These are phyloP conservation scores for Suncus etruscus DNA, from an alignment of 2,113 vertebrate genomes.

Conservation along the genomic window DNA sequence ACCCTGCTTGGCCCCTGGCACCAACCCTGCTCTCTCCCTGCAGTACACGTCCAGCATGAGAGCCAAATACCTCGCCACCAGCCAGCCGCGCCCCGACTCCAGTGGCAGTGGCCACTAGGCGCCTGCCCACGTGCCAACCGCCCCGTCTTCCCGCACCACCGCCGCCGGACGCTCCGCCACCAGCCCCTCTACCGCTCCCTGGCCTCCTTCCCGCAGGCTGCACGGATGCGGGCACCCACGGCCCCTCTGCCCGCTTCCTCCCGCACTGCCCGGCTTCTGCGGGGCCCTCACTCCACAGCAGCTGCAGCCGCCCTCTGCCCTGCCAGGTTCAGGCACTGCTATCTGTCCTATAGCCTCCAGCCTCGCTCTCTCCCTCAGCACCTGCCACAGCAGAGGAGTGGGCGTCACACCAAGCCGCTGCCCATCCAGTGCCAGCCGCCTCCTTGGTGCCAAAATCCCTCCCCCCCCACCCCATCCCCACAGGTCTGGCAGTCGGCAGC, in stretches of 20 bases:
- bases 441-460: slow-evolving; percentile 86
- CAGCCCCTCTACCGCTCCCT: background rate
- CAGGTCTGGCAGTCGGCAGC: slow-evolving; percentile 58
- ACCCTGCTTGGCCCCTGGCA: too few relatives aligned
- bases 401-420: background rate
- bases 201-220: slow-evolving; percentile 1
- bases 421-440: slow-evolving; percentile 72
- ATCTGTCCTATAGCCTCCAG: background rate
- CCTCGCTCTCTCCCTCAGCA: slow-evolving; percentile 32
- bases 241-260: background rate
- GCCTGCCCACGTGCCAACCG: slow-evolving; percentile 85
- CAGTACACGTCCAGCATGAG: slow-evolving; percentile 99
- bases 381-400: background rate
- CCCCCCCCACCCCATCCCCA: slow-evolving; percentile 42
- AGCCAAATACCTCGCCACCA: slow-evolving; percentile 99
- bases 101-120: slow-evolving; percentile 90
- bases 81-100: slow-evolving; percentile 94
- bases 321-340: background rate
- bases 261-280: background rate
- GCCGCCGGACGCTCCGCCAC: slow-evolving; percentile 64
- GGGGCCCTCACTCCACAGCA: background rate
- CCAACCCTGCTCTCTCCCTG: slow-evolving; percentile 64
- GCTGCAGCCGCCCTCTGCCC: background rate
- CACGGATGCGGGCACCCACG: too few relatives aligned
- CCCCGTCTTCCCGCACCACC: slow-evolving; percentile 78